A percentile compares a stretch with the other conserved stretches of the same genome.
Evolutionary conservation across 2,113 vertebrate species (phyloP).

Genomic region (Channa maculata): DNA sequence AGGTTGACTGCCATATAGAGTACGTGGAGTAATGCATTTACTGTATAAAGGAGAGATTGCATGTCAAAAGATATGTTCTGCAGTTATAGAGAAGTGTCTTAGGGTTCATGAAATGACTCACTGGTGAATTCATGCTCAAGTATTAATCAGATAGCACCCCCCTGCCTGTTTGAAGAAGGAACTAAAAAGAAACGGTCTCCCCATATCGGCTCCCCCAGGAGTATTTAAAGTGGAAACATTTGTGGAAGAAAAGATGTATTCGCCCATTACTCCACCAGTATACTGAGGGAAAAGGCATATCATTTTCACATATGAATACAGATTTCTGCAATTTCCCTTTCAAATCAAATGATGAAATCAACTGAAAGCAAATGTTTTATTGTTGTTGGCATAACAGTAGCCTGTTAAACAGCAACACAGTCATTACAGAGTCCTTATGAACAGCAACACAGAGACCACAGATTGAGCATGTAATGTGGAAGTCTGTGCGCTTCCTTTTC

Average conservation of each 20-base stretch:
- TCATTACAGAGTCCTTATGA: constrained; percentile 28
- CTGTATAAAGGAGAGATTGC: constrained; percentile 62
- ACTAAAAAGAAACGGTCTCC: constrained; percentile 60
- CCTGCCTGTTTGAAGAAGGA: constrained; percentile 59
- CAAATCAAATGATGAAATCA: constrained; percentile 67
- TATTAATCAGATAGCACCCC: constrained; percentile 71
- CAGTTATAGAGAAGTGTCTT: constrained; percentile 69
- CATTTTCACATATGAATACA: constrained; percentile 37
- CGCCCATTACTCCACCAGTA: constrained; percentile 46
- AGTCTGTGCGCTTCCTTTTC: constrained; percentile 17
- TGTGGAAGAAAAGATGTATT: constrained; percentile 66
- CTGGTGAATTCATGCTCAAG: constrained; percentile 65
- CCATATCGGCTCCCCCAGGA: constrained; percentile 58
- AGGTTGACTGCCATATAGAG: constrained; percentile 36
- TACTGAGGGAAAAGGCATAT: constrained; percentile 34
- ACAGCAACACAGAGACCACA: constrained; percentile 4
- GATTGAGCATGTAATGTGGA: constrained; percentile 19
- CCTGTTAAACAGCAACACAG: constrained; percentile 27
- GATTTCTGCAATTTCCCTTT: constrained; percentile 42
- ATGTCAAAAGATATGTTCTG: constrained; percentile 72
- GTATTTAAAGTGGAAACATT: constrained; percentile 61
- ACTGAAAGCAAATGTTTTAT: constrained; percentile 59
- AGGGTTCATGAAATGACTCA: constrained; percentile 71
- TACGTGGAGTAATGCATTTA: constrained; percentile 60
- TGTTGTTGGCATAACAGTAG: constrained; percentile 41